These are phyloP conservation scores for Hyalella azteca DNA, from an alignment of 2,888 invertebrate genomes.

Conservation along the genomic window DNA sequence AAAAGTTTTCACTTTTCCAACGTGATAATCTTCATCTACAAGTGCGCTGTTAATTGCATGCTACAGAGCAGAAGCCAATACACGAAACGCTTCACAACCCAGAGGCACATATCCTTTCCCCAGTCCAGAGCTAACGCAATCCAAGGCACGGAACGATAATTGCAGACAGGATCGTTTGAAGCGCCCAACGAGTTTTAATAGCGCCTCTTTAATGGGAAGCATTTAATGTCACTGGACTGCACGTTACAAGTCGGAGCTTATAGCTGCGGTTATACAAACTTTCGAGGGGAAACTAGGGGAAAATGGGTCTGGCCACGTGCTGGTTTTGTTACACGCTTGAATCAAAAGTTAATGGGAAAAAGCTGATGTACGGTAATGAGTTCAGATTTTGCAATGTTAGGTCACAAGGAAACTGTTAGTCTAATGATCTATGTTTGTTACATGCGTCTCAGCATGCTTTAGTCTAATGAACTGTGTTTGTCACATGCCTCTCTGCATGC, in stretches of 20 bases:
- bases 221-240: conserved; percentile 25
- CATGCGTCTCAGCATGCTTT: no score
- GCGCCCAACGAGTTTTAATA: conserved; percentile 21
- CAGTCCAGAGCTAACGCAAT: neutral
- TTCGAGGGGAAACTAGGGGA: conserved; percentile 3
- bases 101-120: no score
- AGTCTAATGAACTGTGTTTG: no score
- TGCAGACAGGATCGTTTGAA: conserved; percentile 17
- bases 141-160: neutral
- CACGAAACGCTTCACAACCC: no score
- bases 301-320: neutral
- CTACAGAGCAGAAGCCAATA: no score
- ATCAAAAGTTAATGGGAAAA: conserved; percentile 35
- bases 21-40: no score
- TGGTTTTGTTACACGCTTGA: conserved; percentile 2
- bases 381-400: conserved; percentile 21
- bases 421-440: no score
- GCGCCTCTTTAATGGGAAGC: conserved; percentile 33
- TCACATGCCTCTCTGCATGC: no score
- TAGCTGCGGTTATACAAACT: conserved; percentile 18
- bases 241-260: conserved; percentile 11
- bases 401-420: no score
- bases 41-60: no score
- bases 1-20: no score
- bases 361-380: conserved; percentile 33